Evolutionary conservation across 1,140 invertebrate genomes (phyloP), one percentile per base, ranked within the genome.

Genomic region (Temnothorax curvispinosus): DNA sequence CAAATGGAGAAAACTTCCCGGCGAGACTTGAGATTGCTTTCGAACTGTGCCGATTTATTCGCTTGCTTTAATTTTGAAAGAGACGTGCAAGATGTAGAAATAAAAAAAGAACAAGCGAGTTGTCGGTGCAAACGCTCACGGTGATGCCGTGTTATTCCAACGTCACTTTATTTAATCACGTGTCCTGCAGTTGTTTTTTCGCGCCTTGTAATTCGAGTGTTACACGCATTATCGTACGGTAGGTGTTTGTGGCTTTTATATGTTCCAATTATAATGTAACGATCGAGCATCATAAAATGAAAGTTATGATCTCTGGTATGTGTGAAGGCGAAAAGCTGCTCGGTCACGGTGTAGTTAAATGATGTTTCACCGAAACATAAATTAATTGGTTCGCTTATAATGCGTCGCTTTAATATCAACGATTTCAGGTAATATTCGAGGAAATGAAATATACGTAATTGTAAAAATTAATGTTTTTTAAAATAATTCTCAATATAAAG

Each of bases 241-340:
- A 15, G 35, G 11, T 65, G 5, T 27, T 52, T 47, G 58, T 15
- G 75, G 21, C 47, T 64, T 77, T 78, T 85, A 65, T 78, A 85
- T 7, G 41, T 77, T 27, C 60, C 82, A 85, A 85, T 85, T 85
- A 85, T 85, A 54, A 64, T 15, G 47, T 77, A 77, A 85, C 58
- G 58, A 85, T 78, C 71, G 60, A 18, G n/a, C 15, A 44, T 56
- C 82, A 38, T 85, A 85, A 85, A 85, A 78, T 67, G 8, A 62
- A 54, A 50, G 71, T 56, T 64, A 78, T 62, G 72, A 77, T 78
- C 80, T 74, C 35, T 21, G 41, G 18, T 60, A 35, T 18, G 18
- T 41, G n/a, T 35, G 9, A 74, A 58, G 2, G 41, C 80, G 41
- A 74, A 60, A 84, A 84, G 41, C 54, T 82, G 41, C 15, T 82